Base-by-base conservation (phyloP, 2,113 vertebrate genomes). In the Cinclus cinclus region DNA sequence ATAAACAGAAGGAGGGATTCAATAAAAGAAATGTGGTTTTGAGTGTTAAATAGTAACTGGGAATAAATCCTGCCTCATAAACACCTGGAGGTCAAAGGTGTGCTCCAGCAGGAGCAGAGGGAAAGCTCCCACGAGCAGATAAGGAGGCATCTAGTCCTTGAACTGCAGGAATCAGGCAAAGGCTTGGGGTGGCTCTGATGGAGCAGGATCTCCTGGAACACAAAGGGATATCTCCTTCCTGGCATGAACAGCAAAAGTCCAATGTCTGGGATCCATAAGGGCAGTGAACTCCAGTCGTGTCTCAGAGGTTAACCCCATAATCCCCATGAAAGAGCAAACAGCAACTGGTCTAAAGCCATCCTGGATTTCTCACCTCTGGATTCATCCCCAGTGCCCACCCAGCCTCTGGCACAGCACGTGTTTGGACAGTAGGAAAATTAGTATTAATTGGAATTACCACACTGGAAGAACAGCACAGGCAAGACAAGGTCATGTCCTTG, bases 1-100 rank as follows among this genome's bases (percentile, higher is more conserved):
- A 63, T 15, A 76, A 83, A 89, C 69, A 87, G 75, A 80, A 87
- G 19, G 41, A 21, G 23, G 83, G 50, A 95, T 90, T 80, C 82
- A 84, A 89, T 68, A 50, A 80, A 96, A 90, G 58, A 70, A 90
- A 95, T 49, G 60, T 23, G 53, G 96, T 81, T 93, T 77, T 58
- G 92, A 96, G 53, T 44, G 80, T 95, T 97, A 97, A 96, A 97
- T 13, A 95, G 79, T 94, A 94, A 95, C 97, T 62, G 85, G 46
- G 65, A 60, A n/a, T 49, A 86, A 78, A 46, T 67, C 69, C 64
- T 47, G 65, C 75, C 79, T 70, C 59, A 70, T 46, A 70, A 94
- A 93, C 93, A 65, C 86, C 82, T 56, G 17, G 64, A 90, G 93
- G 90, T 35, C 95, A 95, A 97, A 97, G 90, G 92, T 94, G 87